Base-by-base conservation (phyloP, 2,113 vertebrate genomes). In the Sorex fumeus region DNA sequence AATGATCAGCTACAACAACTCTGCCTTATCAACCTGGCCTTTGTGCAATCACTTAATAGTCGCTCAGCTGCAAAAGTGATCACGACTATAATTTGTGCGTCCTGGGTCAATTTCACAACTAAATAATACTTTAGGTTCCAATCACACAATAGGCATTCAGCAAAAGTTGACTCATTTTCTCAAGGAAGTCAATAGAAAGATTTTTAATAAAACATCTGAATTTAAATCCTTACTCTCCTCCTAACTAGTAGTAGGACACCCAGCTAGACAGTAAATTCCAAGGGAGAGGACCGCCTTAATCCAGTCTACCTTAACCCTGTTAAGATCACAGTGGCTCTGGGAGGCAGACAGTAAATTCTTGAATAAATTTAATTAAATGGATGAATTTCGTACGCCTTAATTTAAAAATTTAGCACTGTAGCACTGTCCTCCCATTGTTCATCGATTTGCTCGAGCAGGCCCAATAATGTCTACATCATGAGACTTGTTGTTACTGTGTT, bases 291-390 rank as follows among this genome's bases (percentile, higher is more conserved):
- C 15, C 21, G 53, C 18, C 19, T 57, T 57, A 27, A 27, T 23
- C 19, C 1, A 27, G 8, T 53, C 62, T 81, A 40, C 43, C 67
- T 74, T 70, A 60, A 18, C 57, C 6, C 27, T 16, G 32, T 32
- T 70, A 30, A 79, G 66, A 66, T 34, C 34, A 76, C 23, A 40
- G 72, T 12, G 67, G 45, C 27, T 50, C 19, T 64, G 47, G 4
- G 32, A 66, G n/a, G 18, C 12, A 53, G 43, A 30, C 7, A 32
- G 57, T 32, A 75, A 85, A 74, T 74, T 66, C 32, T 30, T 77
- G 27, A 64, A 70, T 50, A 23, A 69, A 84, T 88, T 84, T 67
- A 91, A 88, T 62, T 36, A 85, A 77, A 77, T 64, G 13, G 23
- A 36, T 66, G 74, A 60, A 57, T 45, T 88, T 76, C 34, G 71